Base-by-base conservation (phyloP, 35 echinoderm and acorn worm species). In the Ophiothrix spiculata region DNA sequence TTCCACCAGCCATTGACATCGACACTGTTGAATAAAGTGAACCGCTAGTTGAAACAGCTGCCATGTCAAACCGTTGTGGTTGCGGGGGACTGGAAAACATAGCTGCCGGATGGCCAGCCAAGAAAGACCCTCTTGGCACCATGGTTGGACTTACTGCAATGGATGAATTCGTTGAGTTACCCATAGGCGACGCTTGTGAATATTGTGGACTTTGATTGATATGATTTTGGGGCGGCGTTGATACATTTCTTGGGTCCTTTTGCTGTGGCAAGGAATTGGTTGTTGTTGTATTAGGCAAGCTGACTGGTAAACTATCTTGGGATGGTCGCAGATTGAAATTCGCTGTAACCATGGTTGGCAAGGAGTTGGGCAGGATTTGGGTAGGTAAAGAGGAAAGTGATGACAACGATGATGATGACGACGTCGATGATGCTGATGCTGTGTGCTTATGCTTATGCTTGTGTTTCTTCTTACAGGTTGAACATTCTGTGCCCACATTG, bases 371-470 rank as follows among this genome's bases (percentile, higher is more conserved):
- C 60, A 69, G 60, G 60, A 69, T n/a, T 69, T 69, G 60, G 10
- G 60, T 69, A 4, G n/a, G n/a, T n/a, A n/a, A n/a, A n/a, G n/a
- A n/a, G n/a, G n/a, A n/a, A n/a, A n/a, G n/a, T n/a, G n/a, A n/a
- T n/a, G 60, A n/a, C 29, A 69, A 2, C 23, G 60, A 12, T 10
- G 42, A 6, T 10, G 19, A 10, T 69, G 60, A 69, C 4, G 60
- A 69, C 3, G 60, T 2, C 2, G 60, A 69, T 6, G 60, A 25
- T 25, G 23, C 3, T 28, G 60, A n/a, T 12, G 60, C 3, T 1
- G 60, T 69, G 60, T 69, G 60, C 60, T 69, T 69, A n/a, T 69
- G 60, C 60, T 69, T 69, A 25, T 69, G 60, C 60, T 69, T 69
- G 60, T 69, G 60, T n/a, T 69, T 69, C 23, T 69, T 69, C 60